These are phyloP conservation scores for Oceanites oceanicus DNA, from an alignment of 2,113 vertebrate species.

Conservation along the genomic window DNA sequence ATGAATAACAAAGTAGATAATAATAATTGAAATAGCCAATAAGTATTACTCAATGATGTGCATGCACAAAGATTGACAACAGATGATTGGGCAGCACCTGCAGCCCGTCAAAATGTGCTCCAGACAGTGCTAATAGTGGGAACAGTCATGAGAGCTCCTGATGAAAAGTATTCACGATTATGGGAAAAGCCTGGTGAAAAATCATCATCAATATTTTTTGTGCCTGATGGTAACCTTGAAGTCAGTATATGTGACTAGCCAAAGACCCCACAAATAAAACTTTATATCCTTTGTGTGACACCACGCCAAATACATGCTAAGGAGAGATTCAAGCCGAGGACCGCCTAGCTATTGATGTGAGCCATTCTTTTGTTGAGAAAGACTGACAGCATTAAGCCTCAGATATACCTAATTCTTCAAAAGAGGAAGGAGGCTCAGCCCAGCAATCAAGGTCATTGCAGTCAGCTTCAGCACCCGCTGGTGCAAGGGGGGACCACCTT, in stretches of 20 bases:
- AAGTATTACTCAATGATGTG: background rate
- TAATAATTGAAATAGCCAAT: background rate
- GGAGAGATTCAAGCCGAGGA: background rate
- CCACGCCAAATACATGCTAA: background rate
- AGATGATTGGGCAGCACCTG: background rate
- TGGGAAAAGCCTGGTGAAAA: background rate
- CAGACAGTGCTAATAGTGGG: background rate
- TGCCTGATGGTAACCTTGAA: background rate
- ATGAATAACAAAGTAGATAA: background rate
- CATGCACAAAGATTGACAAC: background rate
- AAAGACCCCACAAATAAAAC: background rate
- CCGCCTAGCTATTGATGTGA: background rate
- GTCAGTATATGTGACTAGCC: background rate
- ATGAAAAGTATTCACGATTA: background rate
- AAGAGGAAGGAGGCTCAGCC: background rate
- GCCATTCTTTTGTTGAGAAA: background rate
- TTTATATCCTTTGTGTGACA: background rate
- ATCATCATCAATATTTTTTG: background rate
- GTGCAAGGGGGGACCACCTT: background rate
- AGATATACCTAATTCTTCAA: background rate
- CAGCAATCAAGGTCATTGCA: background rate
- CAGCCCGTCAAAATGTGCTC: background rate
- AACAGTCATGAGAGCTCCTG: background rate
- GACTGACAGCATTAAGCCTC: background rate
- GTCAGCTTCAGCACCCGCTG: background rate